These are phyloP conservation scores for Eledona agricola DNA, from an alignment of 2,888 invertebrate genomes.

Conservation along the genomic window DNA sequence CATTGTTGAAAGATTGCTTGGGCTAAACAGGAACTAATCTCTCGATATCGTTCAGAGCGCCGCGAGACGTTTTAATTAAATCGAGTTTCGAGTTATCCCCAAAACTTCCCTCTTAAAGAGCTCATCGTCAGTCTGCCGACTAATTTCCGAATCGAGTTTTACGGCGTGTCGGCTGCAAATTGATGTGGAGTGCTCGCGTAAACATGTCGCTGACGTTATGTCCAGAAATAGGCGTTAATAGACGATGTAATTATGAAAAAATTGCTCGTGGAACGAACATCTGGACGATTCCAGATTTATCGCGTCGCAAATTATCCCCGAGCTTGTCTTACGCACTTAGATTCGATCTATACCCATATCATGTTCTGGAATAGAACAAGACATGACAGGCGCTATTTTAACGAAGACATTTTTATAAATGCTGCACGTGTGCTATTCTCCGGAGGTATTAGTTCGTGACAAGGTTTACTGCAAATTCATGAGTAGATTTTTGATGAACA, in stretches of 20 bases:
- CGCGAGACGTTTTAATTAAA: no score
- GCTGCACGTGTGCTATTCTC: no score
- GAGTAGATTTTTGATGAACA: no score
- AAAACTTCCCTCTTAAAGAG: conserved; percentile 8
- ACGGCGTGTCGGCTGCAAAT: conserved; percentile 2
- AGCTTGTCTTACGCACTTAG: conserved; percentile 17
- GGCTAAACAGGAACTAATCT: no score
- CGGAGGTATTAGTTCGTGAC: conserved; percentile 6
- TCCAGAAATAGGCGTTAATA: conserved; percentile 1
- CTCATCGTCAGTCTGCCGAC: conserved; percentile 14
- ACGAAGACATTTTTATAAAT: conserved; percentile 12
- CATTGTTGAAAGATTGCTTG: no score
- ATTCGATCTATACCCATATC: conserved; percentile 24
- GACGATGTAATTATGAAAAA: conserved; percentile 1
- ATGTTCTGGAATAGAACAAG: conserved; percentile 12
- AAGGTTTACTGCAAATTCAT: no score
- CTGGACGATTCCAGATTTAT: conserved; percentile 14
- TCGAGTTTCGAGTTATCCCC: no score
- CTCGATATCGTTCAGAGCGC: no score
- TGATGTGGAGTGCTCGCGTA: conserved; percentile 15
- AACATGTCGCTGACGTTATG: conserved; percentile 5
- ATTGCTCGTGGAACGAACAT: background rate
- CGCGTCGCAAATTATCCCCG: conserved; percentile 16
- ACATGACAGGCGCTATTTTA: conserved; percentile 11
- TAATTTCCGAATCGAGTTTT: conserved; percentile 21